phyloP scores from a whole-genome alignment of 2,797 vertebrate species.

The Melanotaenia trifasciata region DNA sequence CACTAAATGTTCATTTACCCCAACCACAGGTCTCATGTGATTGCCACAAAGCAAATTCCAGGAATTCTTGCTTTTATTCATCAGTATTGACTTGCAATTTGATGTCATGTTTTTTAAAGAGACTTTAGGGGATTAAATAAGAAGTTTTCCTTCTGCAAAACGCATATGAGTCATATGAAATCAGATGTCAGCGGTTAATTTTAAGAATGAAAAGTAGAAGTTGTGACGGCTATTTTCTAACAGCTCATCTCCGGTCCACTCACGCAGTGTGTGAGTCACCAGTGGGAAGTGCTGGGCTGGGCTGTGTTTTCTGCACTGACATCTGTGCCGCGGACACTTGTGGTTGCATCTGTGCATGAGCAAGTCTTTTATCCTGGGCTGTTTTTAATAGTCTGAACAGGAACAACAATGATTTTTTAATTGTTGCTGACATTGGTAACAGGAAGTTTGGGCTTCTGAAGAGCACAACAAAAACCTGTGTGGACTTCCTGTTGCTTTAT shows the following conservation, averaged over 20 bases:
- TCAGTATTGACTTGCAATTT: background rate
- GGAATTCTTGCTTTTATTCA: background rate
- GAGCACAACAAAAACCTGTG: slow-evolving; percentile 18
- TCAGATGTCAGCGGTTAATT: slow-evolving; percentile 26
- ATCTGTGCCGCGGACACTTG: slow-evolving; percentile 14
- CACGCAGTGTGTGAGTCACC: slow-evolving; percentile 52
- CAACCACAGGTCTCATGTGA: slow-evolving; percentile 18
- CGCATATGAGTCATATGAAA: slow-evolving; percentile 52
- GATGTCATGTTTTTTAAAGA: background rate
- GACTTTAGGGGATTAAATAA: background rate
- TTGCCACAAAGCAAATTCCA: background rate
- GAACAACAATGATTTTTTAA: slow-evolving; percentile 25
- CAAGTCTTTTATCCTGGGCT: background rate
- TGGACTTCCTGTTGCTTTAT: slow-evolving; percentile 38
- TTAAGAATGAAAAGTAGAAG: slow-evolving; percentile 73
- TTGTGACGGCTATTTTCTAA: slow-evolving; percentile 30
- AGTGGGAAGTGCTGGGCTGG: slow-evolving; percentile 52
- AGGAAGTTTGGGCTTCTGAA: slow-evolving; percentile 43
- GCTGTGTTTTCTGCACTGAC: slow-evolving; percentile 11
- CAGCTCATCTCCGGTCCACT: slow-evolving; percentile 49
- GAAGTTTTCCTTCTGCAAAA: slow-evolving; percentile 24
- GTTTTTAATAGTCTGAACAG: slow-evolving; percentile 4
- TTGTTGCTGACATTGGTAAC: slow-evolving; percentile 10
- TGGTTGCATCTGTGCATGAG: slow-evolving; percentile 2
- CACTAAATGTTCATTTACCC: background rate